Conservation (phyloP, 1,140 invertebrate species). For the Zaprionus davidi region DNA sequence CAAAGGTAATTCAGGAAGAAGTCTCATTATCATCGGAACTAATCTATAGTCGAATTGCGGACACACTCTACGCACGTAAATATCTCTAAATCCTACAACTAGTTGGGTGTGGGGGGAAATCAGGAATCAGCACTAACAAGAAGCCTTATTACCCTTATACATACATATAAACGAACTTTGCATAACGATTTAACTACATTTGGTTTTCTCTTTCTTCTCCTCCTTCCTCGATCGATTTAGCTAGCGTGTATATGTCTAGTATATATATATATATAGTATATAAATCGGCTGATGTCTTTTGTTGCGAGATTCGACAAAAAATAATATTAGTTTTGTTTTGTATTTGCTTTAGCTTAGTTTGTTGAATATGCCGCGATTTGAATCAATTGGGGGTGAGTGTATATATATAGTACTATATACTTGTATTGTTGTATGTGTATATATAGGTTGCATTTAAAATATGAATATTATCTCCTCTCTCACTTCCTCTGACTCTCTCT, state of each 20-base stretch:
- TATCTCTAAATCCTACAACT: constrained; percentile 8
- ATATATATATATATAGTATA: constrained; percentile 44
- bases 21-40: not conserved
- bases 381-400: constrained; percentile 54
- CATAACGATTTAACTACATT: constrained; percentile 53
- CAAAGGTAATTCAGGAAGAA: not conserved
- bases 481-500: not conserved
- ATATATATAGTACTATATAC: constrained; percentile 46
- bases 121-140: constrained; percentile 40
- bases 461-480: constrained; percentile 61
- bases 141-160: constrained; percentile 42
- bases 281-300: constrained; percentile 41
- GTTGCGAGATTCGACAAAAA: constrained; percentile 42
- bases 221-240: constrained; percentile 46
- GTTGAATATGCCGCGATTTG: constrained; percentile 62
- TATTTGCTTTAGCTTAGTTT: constrained; percentile 18
- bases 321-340: constrained; percentile 19
- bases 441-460: constrained; percentile 73
- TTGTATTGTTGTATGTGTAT: constrained; percentile 47
- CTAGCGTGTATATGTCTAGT: constrained; percentile 3
- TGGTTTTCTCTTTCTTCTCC: constrained; percentile 36
- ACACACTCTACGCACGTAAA: not conserved
- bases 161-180: constrained; percentile 52
- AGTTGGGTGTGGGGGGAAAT: constrained; percentile 1
- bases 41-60: not conserved